Base-by-base conservation (phyloP, 2,113 vertebrate genomes). In the Cnemophilus loriae region DNA sequence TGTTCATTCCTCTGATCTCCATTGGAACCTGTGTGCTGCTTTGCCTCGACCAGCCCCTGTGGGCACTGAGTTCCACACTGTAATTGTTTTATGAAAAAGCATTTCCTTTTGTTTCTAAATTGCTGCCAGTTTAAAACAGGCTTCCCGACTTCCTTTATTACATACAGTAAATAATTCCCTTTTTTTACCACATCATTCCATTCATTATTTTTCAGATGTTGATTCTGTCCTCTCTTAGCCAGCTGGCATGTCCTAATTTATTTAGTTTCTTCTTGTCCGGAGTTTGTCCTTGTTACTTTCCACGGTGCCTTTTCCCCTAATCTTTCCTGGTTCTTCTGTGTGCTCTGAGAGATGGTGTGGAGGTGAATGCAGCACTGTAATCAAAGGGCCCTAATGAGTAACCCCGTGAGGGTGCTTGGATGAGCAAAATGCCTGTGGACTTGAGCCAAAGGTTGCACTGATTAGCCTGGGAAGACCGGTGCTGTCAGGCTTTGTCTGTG, bases 171-270 rank as follows among this genome's bases (percentile, higher is more conserved):
- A 61, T 75, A 67, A 79, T 57, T 74, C 39, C 41, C 11, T 12
- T 57, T 93, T 92, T 93, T 81, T 23, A 73, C 56, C 49, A 78
- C 50, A 46, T 70, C 20, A 55, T 94, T 92, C 68, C 47, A 55
- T 90, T 94, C 26, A 37, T 80, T 86, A 74, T 86, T 92, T 95
- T 94, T 79, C 87, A 86, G 68, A 63, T 77, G 56, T 61, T 7
- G 7, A 39, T 57, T 86, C 56, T 80, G 30, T 67, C 46, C 19
- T 80, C 42, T 85, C 47, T 76, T 65, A 77, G 76, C 47, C 79
- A 88, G 55, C 47, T 92, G 59, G 26, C 4, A 1, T 55, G 46
- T 61, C 79, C 44, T 64, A 18, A 79, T 71, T 92, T 59, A 63
- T 68, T 81, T 59, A 41, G n/a, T 50, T 93, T 42, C 16, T 65